Conservation (phyloP, 1,140 invertebrate species). For the Agrypnia vestita region DNA sequence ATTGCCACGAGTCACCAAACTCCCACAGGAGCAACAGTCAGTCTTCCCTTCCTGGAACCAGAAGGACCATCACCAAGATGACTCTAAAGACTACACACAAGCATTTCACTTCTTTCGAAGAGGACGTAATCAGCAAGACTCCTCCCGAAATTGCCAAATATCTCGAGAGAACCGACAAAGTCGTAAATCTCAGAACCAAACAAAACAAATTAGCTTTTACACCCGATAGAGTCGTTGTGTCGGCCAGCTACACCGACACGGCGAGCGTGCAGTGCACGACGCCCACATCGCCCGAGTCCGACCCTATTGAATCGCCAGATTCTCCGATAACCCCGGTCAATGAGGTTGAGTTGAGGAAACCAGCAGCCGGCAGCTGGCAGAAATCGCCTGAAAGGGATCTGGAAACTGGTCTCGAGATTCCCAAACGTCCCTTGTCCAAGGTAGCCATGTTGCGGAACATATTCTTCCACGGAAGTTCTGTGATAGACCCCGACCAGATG, state of each 20-base stretch:
- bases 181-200: constrained; percentile 53
- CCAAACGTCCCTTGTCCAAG: constrained; percentile 57
- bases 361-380: constrained; percentile 38
- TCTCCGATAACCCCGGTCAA: constrained; percentile 53
- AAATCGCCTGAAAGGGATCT: constrained; percentile 48
- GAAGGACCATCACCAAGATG: constrained; percentile 53
- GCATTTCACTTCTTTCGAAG: constrained; percentile 60
- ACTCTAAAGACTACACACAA: constrained; percentile 57
- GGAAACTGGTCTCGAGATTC: constrained; percentile 50
- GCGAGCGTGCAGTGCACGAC: constrained; percentile 50
- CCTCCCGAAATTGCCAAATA: constrained; percentile 60
- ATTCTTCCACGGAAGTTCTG: constrained; percentile 59
- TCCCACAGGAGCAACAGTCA: constrained; percentile 57
- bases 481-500: constrained; percentile 45
- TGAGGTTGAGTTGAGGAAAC: constrained; percentile 45
- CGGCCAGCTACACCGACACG: constrained; percentile 53
- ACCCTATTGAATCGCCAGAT: constrained; percentile 1
- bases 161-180: constrained; percentile 59
- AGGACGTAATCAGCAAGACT: constrained; percentile 58
- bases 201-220: constrained; percentile 49
- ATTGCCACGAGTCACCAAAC: constrained; percentile 54
- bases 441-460: constrained; percentile 60
- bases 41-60: constrained; percentile 51
- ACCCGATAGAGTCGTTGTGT: constrained; percentile 52
- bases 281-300: constrained; percentile 8